phyloP scores from a whole-genome alignment of 2,113 vertebrate species.

The Otolemur garnettii region DNA sequence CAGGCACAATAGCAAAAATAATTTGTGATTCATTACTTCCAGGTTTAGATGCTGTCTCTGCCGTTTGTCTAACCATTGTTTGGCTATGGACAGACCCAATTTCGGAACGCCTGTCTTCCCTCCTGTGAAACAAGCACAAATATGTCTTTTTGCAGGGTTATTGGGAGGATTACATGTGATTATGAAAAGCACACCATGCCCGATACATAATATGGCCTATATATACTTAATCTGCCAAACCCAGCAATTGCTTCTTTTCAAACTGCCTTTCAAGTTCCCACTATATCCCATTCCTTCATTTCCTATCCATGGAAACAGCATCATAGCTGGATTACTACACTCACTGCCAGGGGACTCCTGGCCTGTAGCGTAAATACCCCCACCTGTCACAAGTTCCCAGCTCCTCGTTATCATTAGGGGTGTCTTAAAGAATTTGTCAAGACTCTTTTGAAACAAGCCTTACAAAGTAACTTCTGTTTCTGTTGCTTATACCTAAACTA shows the following conservation, averaged over 20 bases:
- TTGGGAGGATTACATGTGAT: conserved; percentile 59
- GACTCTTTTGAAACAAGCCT: neutral
- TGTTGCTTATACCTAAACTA: neutral
- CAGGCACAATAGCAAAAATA: neutral
- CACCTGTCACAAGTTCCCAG: neutral
- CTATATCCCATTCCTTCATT: conserved; percentile 25
- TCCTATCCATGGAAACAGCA: neutral
- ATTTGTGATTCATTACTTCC: neutral
- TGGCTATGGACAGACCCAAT: neutral
- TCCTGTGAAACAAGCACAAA: conserved; percentile 25
- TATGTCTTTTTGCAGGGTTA: conserved; percentile 17
- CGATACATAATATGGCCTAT: conserved; percentile 35
- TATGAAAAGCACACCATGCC: neutral
- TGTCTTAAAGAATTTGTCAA: neutral
- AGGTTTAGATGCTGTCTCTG: neutral
- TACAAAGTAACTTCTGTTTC: neutral
- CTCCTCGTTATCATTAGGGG: neutral
- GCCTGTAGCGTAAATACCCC: neutral
- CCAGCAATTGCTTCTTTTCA: conserved; percentile 41
- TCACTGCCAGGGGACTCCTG: neutral
- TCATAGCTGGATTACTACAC: neutral
- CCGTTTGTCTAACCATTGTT: neutral
- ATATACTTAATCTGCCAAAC: conserved; percentile 41
- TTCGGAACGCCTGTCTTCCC: neutral
- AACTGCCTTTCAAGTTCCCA: conserved; percentile 48